phyloP scores from a whole-genome alignment of 1,140 invertebrate genomes.

The Drosophila grimshawi region DNA sequence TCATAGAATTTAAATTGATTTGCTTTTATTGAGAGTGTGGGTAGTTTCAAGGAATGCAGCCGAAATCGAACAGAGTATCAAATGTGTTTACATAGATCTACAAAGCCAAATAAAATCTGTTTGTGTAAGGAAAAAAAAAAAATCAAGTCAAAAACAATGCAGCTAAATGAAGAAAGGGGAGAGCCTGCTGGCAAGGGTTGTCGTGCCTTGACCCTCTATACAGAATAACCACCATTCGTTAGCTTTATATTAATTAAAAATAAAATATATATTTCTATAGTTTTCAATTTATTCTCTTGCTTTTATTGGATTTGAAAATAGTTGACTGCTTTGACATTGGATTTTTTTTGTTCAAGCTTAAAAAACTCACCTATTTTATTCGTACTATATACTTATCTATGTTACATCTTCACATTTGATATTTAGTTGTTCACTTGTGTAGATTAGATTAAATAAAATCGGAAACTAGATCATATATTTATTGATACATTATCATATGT shows the following conservation, averaged over 20 bases:
- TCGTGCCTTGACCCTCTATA: no score
- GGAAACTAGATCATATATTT: constrained; percentile 25
- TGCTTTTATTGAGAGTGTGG: constrained; percentile 4
- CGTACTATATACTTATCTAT: not conserved
- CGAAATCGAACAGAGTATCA: not conserved
- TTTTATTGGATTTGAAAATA: not conserved
- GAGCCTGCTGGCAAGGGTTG: no score
- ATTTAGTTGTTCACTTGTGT: not conserved
- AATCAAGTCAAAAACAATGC: not conserved
- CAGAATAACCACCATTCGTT: no score
- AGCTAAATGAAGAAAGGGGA: no score
- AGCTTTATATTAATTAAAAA: no score
- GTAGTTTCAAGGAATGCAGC: not conserved
- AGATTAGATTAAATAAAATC: not conserved
- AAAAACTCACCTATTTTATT: not conserved
- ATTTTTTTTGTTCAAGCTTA: not conserved
- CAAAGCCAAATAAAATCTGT: constrained; percentile 1
- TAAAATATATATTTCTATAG: no score
- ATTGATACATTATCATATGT: constrained; percentile 41
- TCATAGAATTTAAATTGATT: constrained; percentile 48
- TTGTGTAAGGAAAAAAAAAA: not conserved
- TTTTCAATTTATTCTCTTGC: no score
- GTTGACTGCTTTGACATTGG: no score
- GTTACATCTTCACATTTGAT: not conserved
- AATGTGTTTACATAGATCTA: constrained; percentile 1